Conservation (phyloP, 2,888 invertebrate genomes). For the Gymnosoma rotundatum region DNA sequence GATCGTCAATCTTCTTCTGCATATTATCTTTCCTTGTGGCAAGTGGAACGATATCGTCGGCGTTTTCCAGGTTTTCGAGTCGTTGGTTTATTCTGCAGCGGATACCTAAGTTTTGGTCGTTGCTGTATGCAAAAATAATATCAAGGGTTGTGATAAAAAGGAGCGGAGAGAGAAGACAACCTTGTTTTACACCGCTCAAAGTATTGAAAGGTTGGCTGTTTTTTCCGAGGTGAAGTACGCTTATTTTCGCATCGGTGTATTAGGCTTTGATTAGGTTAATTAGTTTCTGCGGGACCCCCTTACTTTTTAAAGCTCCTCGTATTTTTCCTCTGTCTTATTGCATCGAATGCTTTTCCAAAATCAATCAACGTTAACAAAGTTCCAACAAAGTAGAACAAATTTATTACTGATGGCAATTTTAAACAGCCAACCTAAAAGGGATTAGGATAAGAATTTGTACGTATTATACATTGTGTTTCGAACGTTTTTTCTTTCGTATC, state of each 20-base stretch:
- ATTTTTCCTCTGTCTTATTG: too few species aligned
- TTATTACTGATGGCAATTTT: too few species aligned
- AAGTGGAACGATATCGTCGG: neutral
- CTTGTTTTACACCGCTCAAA: too few species aligned
- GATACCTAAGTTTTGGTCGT: neutral
- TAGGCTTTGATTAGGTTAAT: neutral
- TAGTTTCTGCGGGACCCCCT: slow-evolving; percentile 24
- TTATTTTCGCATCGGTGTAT: neutral
- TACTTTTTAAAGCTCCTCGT: too few species aligned
- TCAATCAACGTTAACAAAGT: too few species aligned
- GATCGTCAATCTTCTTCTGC: neutral
- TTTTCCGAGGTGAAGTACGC: neutral
- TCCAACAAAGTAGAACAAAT: too few species aligned
- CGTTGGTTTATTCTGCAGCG: neutral
- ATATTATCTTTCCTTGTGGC: neutral
- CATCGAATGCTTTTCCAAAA: neutral
- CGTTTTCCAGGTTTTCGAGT: neutral
- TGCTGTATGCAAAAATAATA: too few species aligned
- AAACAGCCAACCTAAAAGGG: too few species aligned
- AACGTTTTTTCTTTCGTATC: too few species aligned
- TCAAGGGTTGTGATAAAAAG: too few species aligned
- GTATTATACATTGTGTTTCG: too few species aligned
- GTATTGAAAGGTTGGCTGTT: neutral
- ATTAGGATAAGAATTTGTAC: too few species aligned
- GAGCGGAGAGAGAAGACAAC: neutral